Evolutionary conservation across 2,888 invertebrate species (phyloP), one percentile per base, ranked within the genome.

Genomic region (Nycteola revayana): DNA sequence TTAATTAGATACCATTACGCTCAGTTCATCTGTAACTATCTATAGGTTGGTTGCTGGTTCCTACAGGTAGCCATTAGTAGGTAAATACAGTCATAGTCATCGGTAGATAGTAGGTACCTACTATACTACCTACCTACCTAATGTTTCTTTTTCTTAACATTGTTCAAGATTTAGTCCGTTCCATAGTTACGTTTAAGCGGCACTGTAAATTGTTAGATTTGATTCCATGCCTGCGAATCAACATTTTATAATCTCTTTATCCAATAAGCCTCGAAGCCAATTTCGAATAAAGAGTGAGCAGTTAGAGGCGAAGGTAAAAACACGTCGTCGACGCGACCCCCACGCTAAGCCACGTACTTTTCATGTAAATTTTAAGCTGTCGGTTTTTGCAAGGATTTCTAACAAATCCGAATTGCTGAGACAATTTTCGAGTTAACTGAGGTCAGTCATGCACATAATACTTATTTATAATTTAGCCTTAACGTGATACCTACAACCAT

Each of bases 311-410:
- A 65, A 74, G 71, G 73, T 73, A 73, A 70, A 74, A 75, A 73
- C 66, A 69, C 70, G 62, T 67, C 58, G 58, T 50, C 60, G 42
- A 34, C 49, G 49, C 52, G 58, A 57, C 14, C 14, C 14, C 44
- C 53, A 37, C 58, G 60, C 55, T 71, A 66, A 75, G 63, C 72
- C 72, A 66, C 66, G 67, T 73, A 71, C 69, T 74, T 74, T 70
- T 75, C 65, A 74, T 76, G 74, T 75, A 69, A 72, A 76, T 75
- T 75, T 75, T 66, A 75, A 74, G 74, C 68, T 66, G 65, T 63
- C 64, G 58, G 59, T 65, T 73, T 74, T 75, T 71, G 58, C 64
- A 45, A 64, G 69, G 64, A 70, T 72, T 69, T 66, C 50, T 49
- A 43, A 57, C 52, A 66, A 68, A 73, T 65, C 55, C 51, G 60